Evolutionary conservation across 2,888 invertebrate species (phyloP), one percentile per base, ranked within the genome.

Genomic region (Scaptomyza flava): DNA sequence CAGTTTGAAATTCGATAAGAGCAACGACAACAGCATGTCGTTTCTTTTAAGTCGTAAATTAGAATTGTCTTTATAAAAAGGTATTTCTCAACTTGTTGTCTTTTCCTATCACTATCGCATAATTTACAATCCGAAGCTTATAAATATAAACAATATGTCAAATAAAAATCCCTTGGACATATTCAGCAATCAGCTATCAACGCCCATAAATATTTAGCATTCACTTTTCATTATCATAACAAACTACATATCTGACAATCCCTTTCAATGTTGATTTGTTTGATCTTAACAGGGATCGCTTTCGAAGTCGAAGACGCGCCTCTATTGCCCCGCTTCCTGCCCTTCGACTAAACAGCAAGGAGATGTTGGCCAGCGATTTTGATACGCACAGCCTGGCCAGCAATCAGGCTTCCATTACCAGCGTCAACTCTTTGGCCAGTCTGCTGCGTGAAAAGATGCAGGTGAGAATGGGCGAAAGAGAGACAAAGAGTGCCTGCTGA

Each of bases 401-500:
- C 72, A 92, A 92, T 73, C 92, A 92, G 83, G 89, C 96, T 85
- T 97, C 97, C 6, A 95, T 97, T 82, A 96, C 96, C 0, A 96
- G 96, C 47, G 94, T 96, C 79, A 97, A 96, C 92, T 96, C 96
- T 0, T 94, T 97, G 76, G 96, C 96, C 64, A 96, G 96, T 89
- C 92, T 97, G 57, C 93, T 97, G 12, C 95, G 95, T 83, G 97
- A 97, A 90, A 97, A 97, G 92, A 93, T 97, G 79, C 96, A 96
- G 93, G 95, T 96, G 11, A 43, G n/a, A 36, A 12, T 0, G 5
- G 2, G 6, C 4, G 5, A 6, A 12, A 12, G 20, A 8, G 3
- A 33, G 17, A 9, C 1, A 20, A 2, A 17, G n/a, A 17, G 1
- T 23, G 17, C 17, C 17, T 17, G 17, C 17, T 17, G n/a, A n/a